A percentile compares a stretch with the other conserved stretches of the same genome.
These are phyloP conservation scores for Suricata suricatta DNA, from an alignment of 2,113 vertebrate genomes.

Conservation along the genomic window DNA sequence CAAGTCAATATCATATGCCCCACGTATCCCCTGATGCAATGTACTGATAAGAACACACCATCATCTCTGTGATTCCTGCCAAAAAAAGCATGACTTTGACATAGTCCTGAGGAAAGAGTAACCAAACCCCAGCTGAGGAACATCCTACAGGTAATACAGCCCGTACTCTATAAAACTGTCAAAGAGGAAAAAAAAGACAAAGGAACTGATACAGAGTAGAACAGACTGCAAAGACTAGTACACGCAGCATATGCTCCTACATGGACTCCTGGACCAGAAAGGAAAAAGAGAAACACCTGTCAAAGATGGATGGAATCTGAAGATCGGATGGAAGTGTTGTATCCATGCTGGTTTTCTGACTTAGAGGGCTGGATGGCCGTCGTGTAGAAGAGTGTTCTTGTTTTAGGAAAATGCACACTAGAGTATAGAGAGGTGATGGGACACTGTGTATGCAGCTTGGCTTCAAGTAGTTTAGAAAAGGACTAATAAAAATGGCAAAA, in stretches of 20 bases:
- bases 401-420: constrained; percentile 38
- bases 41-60: background rate
- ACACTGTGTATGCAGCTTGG: background rate
- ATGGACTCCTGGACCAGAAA: background rate
- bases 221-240: background rate
- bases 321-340: background rate
- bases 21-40: background rate
- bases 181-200: background rate
- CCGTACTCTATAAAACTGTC: background rate
- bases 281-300: background rate
- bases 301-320: background rate
- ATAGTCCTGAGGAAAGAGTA: background rate
- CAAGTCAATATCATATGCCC: background rate
- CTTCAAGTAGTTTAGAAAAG: background rate
- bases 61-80: background rate
- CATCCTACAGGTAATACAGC: background rate
- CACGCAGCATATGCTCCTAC: background rate
- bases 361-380: background rate
- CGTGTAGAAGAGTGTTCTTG: background rate
- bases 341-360: background rate
- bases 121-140: background rate
- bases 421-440: background rate
- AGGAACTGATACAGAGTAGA: background rate
- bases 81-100: background rate
- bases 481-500: background rate